Evolutionary conservation across 2,113 vertebrate genomes (phyloP).

Genomic region (Phaethornis superciliosus): DNA sequence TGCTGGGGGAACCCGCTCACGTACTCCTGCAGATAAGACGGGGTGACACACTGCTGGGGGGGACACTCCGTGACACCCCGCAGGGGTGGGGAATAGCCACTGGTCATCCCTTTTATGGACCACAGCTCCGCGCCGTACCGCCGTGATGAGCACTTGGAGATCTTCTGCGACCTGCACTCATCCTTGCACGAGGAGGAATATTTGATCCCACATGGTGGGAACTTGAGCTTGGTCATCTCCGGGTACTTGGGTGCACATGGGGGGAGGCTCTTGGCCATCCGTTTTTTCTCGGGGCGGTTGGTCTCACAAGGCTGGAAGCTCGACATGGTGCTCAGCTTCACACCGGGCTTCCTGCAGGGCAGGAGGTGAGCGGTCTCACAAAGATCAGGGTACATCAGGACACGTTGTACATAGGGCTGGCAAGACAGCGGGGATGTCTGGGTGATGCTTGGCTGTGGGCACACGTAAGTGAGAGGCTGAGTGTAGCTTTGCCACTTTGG

Average conservation of each 20-base stretch:
- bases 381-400: not conserved
- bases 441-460: rapidly evolving
- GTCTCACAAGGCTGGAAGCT: not conserved
- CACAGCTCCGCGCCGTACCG: rapidly evolving
- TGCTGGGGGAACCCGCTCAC: rapidly evolving
- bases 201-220: constrained; percentile 17
- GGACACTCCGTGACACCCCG: constrained; percentile 1
- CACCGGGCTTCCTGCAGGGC: not conserved
- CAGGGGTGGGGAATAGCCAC: not conserved
- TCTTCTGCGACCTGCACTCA: not conserved
- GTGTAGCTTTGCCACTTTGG: not conserved
- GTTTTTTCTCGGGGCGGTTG: rapidly evolving
- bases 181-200: not conserved
- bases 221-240: not conserved
- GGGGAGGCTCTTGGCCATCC: not conserved
- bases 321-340: not conserved
- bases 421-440: not conserved
- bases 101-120: not conserved
- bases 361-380: not conserved
- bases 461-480: not conserved
- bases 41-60: not conserved
- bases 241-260: not conserved
- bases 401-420: not conserved
- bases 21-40: not conserved
- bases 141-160: rapidly evolving